Conservation (phyloP, 2,888 invertebrate species). For the Brenthis ino region DNA sequence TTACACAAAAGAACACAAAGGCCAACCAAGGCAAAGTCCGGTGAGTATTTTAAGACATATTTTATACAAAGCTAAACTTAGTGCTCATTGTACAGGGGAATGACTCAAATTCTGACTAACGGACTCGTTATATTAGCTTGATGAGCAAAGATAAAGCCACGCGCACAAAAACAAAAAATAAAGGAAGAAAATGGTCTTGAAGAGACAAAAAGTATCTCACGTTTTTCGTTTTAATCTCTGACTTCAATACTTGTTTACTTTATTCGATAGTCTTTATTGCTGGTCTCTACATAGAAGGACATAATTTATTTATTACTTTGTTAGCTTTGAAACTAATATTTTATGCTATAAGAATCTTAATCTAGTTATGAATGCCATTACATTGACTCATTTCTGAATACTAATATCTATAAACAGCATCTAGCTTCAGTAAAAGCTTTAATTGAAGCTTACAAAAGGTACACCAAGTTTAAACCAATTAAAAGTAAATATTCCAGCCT, state of each 20-base stretch:
- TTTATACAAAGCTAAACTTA: conserved; percentile 14
- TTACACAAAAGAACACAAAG: neutral
- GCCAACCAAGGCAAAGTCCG: neutral
- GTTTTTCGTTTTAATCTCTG: conserved; percentile 14
- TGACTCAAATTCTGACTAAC: conserved; percentile 23
- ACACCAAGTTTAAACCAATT: too few relatives aligned
- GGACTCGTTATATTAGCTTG: conserved; percentile 18
- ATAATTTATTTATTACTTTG: too few relatives aligned
- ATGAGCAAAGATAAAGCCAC: conserved; percentile 20
- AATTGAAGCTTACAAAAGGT: too few relatives aligned
- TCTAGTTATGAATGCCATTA: too few relatives aligned
- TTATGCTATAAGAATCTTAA: too few relatives aligned
- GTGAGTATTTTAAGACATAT: neutral
- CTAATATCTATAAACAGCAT: too few relatives aligned
- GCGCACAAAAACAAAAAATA: conserved; percentile 17
- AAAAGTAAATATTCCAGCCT: too few relatives aligned
- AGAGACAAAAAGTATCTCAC: conserved; percentile 19
- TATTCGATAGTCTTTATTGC: neutral
- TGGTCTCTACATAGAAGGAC: neutral
- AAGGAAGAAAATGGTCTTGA: conserved; percentile 17
- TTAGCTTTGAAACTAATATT: too few relatives aligned
- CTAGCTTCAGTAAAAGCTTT: too few relatives aligned
- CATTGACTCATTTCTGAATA: too few relatives aligned
- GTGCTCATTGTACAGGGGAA: conserved; percentile 15
- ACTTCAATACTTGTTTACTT: conserved; percentile 10